Percentiles rank a stretch among this genome's conserved stretches.
Evolutionary conservation across 1,140 invertebrate species (phyloP).

Genomic region (Drosophila jambulina): DNA sequence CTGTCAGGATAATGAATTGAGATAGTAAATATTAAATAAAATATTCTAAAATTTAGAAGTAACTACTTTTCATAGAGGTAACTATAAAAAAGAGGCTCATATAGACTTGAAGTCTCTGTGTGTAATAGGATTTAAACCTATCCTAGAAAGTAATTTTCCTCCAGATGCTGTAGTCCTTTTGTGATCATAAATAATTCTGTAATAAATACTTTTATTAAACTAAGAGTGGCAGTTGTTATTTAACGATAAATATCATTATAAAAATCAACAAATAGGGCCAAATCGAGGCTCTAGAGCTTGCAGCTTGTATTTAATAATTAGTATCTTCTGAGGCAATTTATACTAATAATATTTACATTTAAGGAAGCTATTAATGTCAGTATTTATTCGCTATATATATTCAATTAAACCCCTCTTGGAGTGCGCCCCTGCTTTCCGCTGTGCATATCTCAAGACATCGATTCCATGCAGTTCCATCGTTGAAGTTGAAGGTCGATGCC

Average conservation of each 20-base stretch:
- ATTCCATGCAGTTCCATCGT: constrained; percentile 18
- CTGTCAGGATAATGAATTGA: not conserved
- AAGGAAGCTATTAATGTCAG: not conserved
- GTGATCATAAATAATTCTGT: too few relatives aligned
- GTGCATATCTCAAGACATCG: constrained; percentile 38
- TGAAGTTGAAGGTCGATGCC: constrained; percentile 41
- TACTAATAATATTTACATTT: not conserved
- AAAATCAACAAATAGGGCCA: too few relatives aligned
- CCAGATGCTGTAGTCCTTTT: too few relatives aligned
- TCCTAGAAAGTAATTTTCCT: too few relatives aligned
- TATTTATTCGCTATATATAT: not conserved
- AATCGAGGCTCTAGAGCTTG: too few relatives aligned
- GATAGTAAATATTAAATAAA: not conserved
- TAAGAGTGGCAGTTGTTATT: not conserved
- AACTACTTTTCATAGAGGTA: not conserved
- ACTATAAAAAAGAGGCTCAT: not conserved
- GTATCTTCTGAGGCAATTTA: not conserved
- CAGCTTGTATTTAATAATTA: too few relatives aligned
- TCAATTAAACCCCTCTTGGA: not conserved
- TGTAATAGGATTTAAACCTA: too few relatives aligned
- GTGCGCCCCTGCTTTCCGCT: constrained; percentile 1
- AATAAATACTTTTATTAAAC: too few relatives aligned
- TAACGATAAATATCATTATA: not conserved
- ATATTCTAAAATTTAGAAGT: not conserved
- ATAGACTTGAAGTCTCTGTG: too few relatives aligned